A percentile compares a stretch with the other conserved stretches of the same genome.
Evolutionary conservation across 2,888 invertebrate species (phyloP).

Genomic region (Malthinus flaveolus): DNA sequence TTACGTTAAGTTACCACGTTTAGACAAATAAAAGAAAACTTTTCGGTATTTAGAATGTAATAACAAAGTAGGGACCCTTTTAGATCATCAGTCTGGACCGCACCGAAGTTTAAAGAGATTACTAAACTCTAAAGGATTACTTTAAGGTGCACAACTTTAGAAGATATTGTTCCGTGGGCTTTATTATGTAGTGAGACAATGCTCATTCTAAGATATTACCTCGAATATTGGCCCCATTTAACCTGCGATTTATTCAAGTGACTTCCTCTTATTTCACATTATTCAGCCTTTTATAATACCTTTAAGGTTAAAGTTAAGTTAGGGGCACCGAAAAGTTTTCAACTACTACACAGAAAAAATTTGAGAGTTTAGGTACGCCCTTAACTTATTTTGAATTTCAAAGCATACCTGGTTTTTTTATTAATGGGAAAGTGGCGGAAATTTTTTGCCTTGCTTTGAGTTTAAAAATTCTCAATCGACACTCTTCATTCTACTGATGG

Average conservation of each 20-base stretch:
- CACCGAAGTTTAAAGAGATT: slow-evolving; percentile 37
- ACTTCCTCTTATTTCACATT: slow-evolving; percentile 26
- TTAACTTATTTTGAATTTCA: no score
- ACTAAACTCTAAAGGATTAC: slow-evolving; percentile 39
- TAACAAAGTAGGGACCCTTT: slow-evolving; percentile 33
- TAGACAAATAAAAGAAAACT: neutral
- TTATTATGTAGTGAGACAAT: slow-evolving; percentile 38
- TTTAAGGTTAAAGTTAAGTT: neutral
- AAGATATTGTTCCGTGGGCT: slow-evolving; percentile 33
- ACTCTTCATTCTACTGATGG: no score
- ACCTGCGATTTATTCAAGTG: slow-evolving; percentile 41
- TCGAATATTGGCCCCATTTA: slow-evolving; percentile 42
- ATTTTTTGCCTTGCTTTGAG: no score
- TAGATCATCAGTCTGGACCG: slow-evolving; percentile 40
- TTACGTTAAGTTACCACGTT: neutral
- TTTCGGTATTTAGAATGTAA: slow-evolving; percentile 39
- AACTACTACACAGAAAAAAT: no score
- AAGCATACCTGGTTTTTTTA: no score
- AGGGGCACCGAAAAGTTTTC: neutral
- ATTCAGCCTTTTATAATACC: slow-evolving; percentile 11
- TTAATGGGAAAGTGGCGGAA: no score
- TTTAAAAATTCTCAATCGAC: no score
- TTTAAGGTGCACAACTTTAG: slow-evolving; percentile 27
- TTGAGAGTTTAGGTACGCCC: no score
- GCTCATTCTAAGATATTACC: slow-evolving; percentile 41